phyloP scores from a whole-genome alignment of 2,888 invertebrate genomes.

The Graphium colonna region DNA sequence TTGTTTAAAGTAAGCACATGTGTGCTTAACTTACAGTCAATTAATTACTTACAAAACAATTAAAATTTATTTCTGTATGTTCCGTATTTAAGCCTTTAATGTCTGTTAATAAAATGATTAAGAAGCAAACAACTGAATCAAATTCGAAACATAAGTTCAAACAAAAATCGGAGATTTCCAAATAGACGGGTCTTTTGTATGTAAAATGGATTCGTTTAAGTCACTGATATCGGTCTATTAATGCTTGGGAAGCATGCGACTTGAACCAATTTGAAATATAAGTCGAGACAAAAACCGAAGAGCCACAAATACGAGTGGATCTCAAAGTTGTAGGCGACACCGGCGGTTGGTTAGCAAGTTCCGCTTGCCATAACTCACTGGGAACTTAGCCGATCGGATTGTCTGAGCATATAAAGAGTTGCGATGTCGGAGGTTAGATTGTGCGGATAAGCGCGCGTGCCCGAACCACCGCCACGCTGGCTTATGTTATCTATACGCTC shows the following conservation, averaged over 20 bases:
- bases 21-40: background rate
- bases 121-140: background rate
- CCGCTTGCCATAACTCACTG: constrained; percentile 54
- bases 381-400: constrained; percentile 62
- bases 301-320: constrained; percentile 6
- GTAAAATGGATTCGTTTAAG: too few relatives aligned
- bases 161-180: too few relatives aligned
- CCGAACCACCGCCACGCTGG: constrained; percentile 43
- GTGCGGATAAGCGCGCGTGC: constrained; percentile 55
- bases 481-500: constrained; percentile 34
- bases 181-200: too few relatives aligned
- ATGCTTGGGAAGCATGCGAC: too few relatives aligned
- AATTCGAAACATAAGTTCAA: constrained; percentile 1
- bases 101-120: too few relatives aligned
- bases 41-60: too few relatives aligned
- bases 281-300: background rate
- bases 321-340: constrained; percentile 44
- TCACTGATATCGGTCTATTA: too few relatives aligned
- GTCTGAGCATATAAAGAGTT: constrained; percentile 46
- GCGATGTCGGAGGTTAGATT: constrained; percentile 54
- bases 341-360: constrained; percentile 50
- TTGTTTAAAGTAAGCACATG: background rate
- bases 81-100: too few relatives aligned
- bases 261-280: too few relatives aligned
- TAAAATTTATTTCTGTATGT: too few relatives aligned